These are phyloP conservation scores for roundworm (Caenorhabditis elegans) DNA, from an alignment of 1,140 invertebrate species.

Conservation along the genomic window WBcel235 BX284606.5:15541001-15541500, in stretches of 20 bases:
- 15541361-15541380: background rate
- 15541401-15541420: background rate
- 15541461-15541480: background rate
- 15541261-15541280: background rate
- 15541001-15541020: slow-evolving; percentile 23
- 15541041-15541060: background rate
- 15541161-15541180: slow-evolving; percentile 1
- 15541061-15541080: background rate
- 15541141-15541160: slow-evolving; percentile 20
- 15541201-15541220: slow-evolving; percentile 1
- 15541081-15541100: background rate
- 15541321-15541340: no score
- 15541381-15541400: background rate
- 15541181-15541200: slow-evolving; percentile 10
- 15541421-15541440: slow-evolving; percentile 23
- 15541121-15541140: background rate
- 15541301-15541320: no score
- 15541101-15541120: background rate
- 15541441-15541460: slow-evolving; percentile 1
- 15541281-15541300: background rate
- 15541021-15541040: background rate
- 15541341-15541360: no score
- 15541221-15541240: slow-evolving; percentile 12
- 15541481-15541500: background rate
- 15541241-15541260: background rate